Conservation (phyloP, 2,113 vertebrate genomes). For the Brienomyrus brachyistius region DNA sequence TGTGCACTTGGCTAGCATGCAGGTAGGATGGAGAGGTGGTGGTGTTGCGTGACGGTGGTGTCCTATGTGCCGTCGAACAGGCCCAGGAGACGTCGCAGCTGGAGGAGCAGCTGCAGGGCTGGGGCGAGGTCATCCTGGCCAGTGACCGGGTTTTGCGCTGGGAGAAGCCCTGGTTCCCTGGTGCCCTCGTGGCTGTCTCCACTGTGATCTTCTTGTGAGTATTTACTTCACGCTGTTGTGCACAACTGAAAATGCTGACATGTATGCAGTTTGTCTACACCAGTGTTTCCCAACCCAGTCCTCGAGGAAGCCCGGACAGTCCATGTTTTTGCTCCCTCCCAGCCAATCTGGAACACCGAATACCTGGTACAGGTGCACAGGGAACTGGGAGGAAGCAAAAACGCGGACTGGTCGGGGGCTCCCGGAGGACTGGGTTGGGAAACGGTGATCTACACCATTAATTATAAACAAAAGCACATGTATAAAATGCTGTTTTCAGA, state of each 20-base stretch:
- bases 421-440: no score
- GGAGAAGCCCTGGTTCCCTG: conserved; percentile 93
- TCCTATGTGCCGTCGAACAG: conserved; percentile 43
- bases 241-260: neutral
- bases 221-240: neutral
- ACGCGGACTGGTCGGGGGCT: no score
- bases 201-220: conserved; percentile 88
- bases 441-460: neutral
- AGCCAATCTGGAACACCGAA: no score
- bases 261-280: neutral
- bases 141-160: conserved; percentile 84
- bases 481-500: neutral
- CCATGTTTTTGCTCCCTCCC: no score
- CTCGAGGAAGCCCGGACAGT: no score
- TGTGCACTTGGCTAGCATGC: neutral
- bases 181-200: conserved; percentile 65
- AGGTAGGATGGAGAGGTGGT: neutral
- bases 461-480: neutral
- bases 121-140: conserved; percentile 92
- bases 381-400: no score
- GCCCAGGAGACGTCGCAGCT: conserved; percentile 85
- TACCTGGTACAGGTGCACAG: no score
- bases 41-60: neutral
- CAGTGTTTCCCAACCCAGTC: neutral
- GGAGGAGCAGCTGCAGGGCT: conserved; percentile 91